These are phyloP conservation scores for Rhopalosiphum padi DNA, from an alignment of 1,140 invertebrate species.

Conservation along the genomic window DNA sequence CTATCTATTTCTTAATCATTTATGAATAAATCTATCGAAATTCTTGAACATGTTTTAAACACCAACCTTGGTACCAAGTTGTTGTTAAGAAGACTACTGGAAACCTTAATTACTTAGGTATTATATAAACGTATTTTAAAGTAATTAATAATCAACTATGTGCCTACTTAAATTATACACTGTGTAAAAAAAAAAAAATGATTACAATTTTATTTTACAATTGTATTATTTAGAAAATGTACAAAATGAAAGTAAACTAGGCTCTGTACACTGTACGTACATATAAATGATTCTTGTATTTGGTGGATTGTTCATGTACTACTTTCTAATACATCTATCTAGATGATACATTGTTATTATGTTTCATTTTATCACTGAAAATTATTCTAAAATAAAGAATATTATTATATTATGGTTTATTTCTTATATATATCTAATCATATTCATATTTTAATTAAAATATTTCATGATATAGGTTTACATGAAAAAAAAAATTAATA, in stretches of 20 bases:
- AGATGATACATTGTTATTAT: slow-evolving; percentile 37
- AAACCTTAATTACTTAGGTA: background rate
- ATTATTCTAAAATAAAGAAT: background rate
- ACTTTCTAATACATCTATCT: slow-evolving; percentile 46
- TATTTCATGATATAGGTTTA: background rate
- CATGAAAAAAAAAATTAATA: background rate
- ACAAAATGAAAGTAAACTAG: slow-evolving; percentile 31
- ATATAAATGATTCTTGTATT: slow-evolving; percentile 40
- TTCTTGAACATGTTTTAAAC: background rate
- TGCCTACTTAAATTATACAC: background rate
- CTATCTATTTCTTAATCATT: background rate
- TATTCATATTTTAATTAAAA: background rate
- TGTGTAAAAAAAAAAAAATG: background rate
- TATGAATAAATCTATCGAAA: background rate
- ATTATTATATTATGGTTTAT: background rate
- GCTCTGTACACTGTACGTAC: background rate
- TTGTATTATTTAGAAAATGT: slow-evolving; percentile 33
- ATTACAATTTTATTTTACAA: background rate
- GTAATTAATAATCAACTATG: background rate
- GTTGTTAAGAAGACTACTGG: background rate
- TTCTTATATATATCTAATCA: background rate
- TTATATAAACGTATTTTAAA: slow-evolving; percentile 7
- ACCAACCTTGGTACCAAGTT: background rate
- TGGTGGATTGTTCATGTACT: slow-evolving; percentile 11
- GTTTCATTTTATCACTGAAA: slow-evolving; percentile 30